phyloP scores from a whole-genome alignment of 2,113 vertebrate genomes.

The Notothenia rossii region DNA sequence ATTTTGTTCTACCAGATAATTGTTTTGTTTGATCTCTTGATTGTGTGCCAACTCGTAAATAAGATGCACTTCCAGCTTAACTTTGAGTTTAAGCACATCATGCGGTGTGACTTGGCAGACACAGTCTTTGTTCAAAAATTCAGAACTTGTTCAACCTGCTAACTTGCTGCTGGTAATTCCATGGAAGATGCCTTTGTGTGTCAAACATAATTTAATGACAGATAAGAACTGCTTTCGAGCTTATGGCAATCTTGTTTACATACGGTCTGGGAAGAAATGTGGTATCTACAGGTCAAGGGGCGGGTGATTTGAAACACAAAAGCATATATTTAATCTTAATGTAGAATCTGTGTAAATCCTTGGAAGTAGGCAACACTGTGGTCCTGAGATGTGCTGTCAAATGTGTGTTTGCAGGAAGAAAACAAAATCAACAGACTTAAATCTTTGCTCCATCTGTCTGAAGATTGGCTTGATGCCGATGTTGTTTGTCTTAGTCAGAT shows the following conservation, averaged over 20 bases:
- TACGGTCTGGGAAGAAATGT: slow-evolving; percentile 2
- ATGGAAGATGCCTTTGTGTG: slow-evolving; percentile 11
- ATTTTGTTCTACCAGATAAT: neutral
- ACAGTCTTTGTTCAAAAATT: neutral
- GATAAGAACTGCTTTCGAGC: neutral
- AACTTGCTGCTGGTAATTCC: neutral
- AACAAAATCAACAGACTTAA: slow-evolving; percentile 44
- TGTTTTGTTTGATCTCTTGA: neutral
- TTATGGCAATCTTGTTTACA: slow-evolving; percentile 34
- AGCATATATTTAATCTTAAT: slow-evolving; percentile 32
- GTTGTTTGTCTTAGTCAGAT: slow-evolving; percentile 13
- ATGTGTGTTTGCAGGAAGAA: neutral
- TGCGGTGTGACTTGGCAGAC: neutral
- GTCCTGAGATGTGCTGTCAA: neutral
- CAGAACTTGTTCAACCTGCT: slow-evolving; percentile 14
- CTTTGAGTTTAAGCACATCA: neutral
- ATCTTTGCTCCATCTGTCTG: slow-evolving; percentile 41
- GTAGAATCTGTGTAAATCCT: slow-evolving; percentile 29
- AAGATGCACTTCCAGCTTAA: neutral
- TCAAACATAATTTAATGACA: neutral
- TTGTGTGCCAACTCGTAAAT: neutral
- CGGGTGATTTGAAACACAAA: slow-evolving; percentile 45
- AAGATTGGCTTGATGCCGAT: slow-evolving; percentile 11
- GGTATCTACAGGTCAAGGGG: slow-evolving; percentile 24
- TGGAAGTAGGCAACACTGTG: neutral